phyloP scores from a whole-genome alignment of 2,113 vertebrate genomes.

The Coptodon bakossiorum region DNA sequence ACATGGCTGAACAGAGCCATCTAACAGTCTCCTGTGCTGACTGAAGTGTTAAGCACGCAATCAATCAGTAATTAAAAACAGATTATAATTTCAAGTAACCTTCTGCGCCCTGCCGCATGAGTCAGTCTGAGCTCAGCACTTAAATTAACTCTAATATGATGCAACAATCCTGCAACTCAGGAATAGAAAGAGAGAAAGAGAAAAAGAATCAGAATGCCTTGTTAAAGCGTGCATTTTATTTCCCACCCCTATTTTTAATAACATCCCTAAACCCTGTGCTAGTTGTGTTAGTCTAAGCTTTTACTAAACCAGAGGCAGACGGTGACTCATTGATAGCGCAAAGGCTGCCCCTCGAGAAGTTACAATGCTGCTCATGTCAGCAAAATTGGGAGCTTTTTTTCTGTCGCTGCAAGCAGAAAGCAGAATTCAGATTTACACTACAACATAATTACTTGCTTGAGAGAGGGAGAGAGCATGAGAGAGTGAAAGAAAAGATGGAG shows the following conservation, averaged over 20 bases:
- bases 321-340: neutral
- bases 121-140: slow-evolving; percentile 38
- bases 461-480: neutral
- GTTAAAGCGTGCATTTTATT: neutral
- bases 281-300: neutral
- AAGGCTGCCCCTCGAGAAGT: neutral
- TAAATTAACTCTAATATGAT: slow-evolving; percentile 7
- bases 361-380: slow-evolving; percentile 16
- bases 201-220: neutral
- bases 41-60: neutral
- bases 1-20: neutral
- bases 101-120: neutral
- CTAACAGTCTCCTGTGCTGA: neutral
- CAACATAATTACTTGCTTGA: neutral
- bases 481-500: neutral
- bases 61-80: slow-evolving; percentile 15
- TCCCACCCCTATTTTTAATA: neutral
- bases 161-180: slow-evolving; percentile 33
- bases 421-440: neutral
- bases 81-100: slow-evolving; percentile 9
- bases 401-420: neutral
- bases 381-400: neutral
- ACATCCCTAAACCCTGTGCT: neutral
- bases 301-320: neutral
- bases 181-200: neutral